These are phyloP conservation scores for Rhyzopertha dominica DNA, from an alignment of 1,140 invertebrate genomes.

Conservation along the genomic window DNA sequence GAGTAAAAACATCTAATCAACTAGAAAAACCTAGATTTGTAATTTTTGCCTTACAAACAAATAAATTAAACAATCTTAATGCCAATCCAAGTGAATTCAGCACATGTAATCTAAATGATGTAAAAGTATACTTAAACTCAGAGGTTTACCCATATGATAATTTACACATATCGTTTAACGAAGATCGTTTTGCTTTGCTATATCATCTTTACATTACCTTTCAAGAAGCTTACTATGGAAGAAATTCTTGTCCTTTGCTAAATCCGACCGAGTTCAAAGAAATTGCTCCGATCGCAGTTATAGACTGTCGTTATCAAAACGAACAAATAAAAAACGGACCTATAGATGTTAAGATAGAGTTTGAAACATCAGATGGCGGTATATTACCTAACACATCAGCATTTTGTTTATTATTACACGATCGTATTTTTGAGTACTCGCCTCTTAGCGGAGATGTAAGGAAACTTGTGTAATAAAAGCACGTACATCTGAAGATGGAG, in stretches of 20 bases:
- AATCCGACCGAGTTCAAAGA: constrained; percentile 11
- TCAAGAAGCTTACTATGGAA: constrained; percentile 28
- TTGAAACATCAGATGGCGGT: constrained; percentile 19
- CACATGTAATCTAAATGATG: too few species aligned
- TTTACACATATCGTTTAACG: constrained; percentile 25
- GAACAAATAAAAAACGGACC: constrained; percentile 23
- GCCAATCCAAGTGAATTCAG: too few species aligned
- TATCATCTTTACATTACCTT: constrained; percentile 37
- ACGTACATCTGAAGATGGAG: too few species aligned
- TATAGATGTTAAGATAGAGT: constrained; percentile 30
- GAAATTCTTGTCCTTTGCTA: constrained; percentile 13
- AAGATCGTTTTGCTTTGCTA: constrained; percentile 21
- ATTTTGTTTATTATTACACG: constrained; percentile 34
- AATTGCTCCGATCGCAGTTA: constrained; percentile 22
- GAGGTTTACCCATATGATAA: constrained; percentile 36
- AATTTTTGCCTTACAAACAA: too few species aligned
- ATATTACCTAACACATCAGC: constrained; percentile 25
- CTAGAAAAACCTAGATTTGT: too few species aligned
- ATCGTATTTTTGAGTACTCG: constrained; percentile 25
- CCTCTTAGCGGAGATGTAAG: constrained; percentile 9
- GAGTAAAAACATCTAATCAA: too few species aligned
- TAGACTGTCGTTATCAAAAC: constrained; percentile 33
- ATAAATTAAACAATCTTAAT: too few species aligned
- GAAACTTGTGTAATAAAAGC: constrained; percentile 12
- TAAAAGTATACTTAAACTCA: constrained; percentile 33